Base-by-base conservation (phyloP, 2,888 invertebrate genomes). In the Flexamia atlantica region DNA sequence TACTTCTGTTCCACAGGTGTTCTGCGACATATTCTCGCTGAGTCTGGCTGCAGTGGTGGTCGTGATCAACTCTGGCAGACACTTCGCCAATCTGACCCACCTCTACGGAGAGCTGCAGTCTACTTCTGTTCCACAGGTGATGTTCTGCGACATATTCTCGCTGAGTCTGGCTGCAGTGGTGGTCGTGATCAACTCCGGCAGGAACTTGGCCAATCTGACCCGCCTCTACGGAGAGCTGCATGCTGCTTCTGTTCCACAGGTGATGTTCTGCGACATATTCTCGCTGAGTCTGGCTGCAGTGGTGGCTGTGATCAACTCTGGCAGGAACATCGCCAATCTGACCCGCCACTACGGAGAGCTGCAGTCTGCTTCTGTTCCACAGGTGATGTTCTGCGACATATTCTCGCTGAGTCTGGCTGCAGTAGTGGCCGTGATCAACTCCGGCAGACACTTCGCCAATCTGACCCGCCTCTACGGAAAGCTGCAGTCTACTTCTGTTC, bases 221-320 rank as follows among this genome's bases (percentile, higher is more conserved):
- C 30, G 42, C 28, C 25, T 81, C 25, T 64, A 60, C 64, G 28
- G 30, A 9, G 81, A 81, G 20, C 42, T 81, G 28, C 40, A 81
- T 5, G 5, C 40, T 40, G 7, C 40, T 46, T 12, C 17, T 46
- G 46, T 14, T 46, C 28, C 14, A 14, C 64, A 64, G 64, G 72
- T 72, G 9, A 72, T 72, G 72, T 9, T 42, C 0, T 72, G 72
- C 42, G 72, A 72, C 42, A 72, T 72, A 20, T 72, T 72, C 72
- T 40, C 40, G 12, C 72, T 72, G 12, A 40, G 40, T 20, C 25
- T 72, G 42, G n/a, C 72, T 1, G 72, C 72, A 3, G 23, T 81
- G 17, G 81, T 81, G 28, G 68, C 60, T 25, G 81, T 81, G 25
- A 7, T 81, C 28, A 68, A 28, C 42, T 60, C 81, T 25, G 81